phyloP scores from a whole-genome alignment of 2,888 invertebrate genomes.

The Drosophila emarginata region DNA sequence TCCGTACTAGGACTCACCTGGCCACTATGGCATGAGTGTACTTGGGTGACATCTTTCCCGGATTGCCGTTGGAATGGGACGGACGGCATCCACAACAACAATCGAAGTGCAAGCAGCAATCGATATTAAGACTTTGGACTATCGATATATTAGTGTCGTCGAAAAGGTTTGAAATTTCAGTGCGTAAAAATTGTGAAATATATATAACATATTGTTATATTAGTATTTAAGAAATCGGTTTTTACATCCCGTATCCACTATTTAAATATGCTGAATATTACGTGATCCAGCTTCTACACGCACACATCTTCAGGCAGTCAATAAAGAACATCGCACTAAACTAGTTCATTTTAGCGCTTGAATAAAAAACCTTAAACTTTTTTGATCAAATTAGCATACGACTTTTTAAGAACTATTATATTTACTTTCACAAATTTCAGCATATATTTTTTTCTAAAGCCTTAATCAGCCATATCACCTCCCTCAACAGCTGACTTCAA shows the following conservation, averaged over 20 bases:
- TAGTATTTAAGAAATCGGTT: not conserved
- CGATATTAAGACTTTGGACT: not conserved
- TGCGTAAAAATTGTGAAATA: not conserved
- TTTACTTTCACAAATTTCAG: too few species aligned
- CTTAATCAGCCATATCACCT: not conserved
- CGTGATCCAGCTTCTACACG: not conserved
- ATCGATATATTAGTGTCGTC: not conserved
- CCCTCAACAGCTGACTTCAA: not conserved
- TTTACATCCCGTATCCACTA: not conserved
- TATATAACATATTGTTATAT: not conserved
- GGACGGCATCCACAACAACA: not conserved
- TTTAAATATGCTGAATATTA: not conserved
- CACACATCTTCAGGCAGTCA: not conserved
- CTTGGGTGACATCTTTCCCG: conserved; percentile 83
- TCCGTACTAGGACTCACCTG: conserved; percentile 75
- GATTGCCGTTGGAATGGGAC: conserved; percentile 76
- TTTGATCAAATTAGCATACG: not conserved
- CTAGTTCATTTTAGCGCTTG: not conserved
- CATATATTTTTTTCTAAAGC: too few species aligned
- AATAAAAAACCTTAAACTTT: not conserved
- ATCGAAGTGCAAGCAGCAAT: not conserved
- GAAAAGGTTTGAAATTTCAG: not conserved
- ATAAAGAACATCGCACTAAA: not conserved
- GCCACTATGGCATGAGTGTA: conserved; percentile 93
- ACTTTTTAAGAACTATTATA: not conserved